Base-by-base conservation (phyloP, 2,113 vertebrate genomes). In the Amazona guildingii region DNA sequence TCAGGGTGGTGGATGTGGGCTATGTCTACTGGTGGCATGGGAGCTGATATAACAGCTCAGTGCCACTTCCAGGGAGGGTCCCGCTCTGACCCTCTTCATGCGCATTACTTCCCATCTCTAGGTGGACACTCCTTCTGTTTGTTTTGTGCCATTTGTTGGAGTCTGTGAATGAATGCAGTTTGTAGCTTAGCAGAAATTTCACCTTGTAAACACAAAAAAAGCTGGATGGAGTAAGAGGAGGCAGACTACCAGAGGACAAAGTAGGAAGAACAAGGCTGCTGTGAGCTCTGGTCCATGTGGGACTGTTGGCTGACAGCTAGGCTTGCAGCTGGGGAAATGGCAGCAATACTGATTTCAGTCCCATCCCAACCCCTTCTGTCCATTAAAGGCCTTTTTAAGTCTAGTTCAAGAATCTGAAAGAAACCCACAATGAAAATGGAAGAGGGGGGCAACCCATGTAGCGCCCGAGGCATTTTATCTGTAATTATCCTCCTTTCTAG, bases 361-460 rank as follows among this genome's bases (percentile, higher is more conserved):
- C 35, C 41, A 69, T 43, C 19, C 12, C 0, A 0, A 64, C 35
- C 39, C 13, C 39, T 5, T 2, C 13, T 85, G 67, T 28, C 29
- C 5, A 0, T 87, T 88, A 83, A 90, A 49, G 23, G 18, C n/a
- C 29, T 93, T 93, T 86, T 66, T 37, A 54, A 66, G 33, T 59
- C 17, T 64, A 20, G 27, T 67, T 90, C 86, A 93, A 90, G 72
- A 93, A 41, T 59, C 1, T 0, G 16, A n/a, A 44, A n/a, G 79
- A 46, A 41, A 8, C 1, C 0, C 6, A 17, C 2, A 8, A 0
- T 63, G 28, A 57, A 80, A 88, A 82, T 18, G 39, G 18, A 86
- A 63, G 33, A 62, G 5, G 9, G 6, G 5, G 83, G 27, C 28
- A 81, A 67, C 37, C 19, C 48, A 43, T 1, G 3, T 8, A 62